Evolutionary conservation across 2,888 invertebrate genomes (phyloP).

Genomic region (Amphipyra berbera): DNA sequence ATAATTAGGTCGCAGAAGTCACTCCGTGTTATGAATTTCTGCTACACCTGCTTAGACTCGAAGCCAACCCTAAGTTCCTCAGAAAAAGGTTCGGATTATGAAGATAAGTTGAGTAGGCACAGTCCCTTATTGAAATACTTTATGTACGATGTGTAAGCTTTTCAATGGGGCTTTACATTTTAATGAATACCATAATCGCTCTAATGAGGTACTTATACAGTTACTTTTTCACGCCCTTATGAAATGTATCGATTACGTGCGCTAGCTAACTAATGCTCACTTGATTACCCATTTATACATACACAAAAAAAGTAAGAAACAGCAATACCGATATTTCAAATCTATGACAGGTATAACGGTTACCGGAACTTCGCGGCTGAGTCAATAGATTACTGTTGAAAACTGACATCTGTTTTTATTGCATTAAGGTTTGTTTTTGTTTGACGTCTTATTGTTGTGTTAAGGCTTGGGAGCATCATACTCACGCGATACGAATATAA

Average conservation of each 20-base stretch:
- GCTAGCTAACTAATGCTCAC: conserved; percentile 52
- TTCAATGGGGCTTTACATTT: background rate
- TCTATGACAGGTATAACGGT: conserved; percentile 77
- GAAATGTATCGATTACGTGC: conserved; percentile 41
- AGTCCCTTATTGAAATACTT: too few relatives aligned
- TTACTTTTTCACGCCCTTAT: conserved; percentile 25
- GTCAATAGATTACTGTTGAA: conserved; percentile 52
- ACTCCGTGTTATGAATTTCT: too few relatives aligned
- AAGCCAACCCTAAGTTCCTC: background rate
- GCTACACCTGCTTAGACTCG: background rate
- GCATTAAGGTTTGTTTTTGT: conserved; percentile 70
- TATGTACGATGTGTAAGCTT: background rate
- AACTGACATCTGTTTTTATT: conserved; percentile 66
- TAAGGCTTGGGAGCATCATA: conserved; percentile 59
- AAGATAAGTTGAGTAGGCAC: background rate
- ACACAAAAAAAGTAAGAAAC: conserved; percentile 60
- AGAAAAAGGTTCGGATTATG: background rate
- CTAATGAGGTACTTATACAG: conserved; percentile 15
- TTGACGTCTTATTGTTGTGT: conserved; percentile 51
- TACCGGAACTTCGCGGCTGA: conserved; percentile 69
- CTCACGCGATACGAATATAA: conserved; percentile 82
- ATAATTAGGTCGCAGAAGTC: too few relatives aligned
- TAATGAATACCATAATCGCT: conserved; percentile 1
- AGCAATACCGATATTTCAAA: conserved; percentile 77
- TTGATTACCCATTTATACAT: conserved; percentile 68